Conservation (phyloP, 2,113 vertebrate species). For the Silurus asotus region DNA sequence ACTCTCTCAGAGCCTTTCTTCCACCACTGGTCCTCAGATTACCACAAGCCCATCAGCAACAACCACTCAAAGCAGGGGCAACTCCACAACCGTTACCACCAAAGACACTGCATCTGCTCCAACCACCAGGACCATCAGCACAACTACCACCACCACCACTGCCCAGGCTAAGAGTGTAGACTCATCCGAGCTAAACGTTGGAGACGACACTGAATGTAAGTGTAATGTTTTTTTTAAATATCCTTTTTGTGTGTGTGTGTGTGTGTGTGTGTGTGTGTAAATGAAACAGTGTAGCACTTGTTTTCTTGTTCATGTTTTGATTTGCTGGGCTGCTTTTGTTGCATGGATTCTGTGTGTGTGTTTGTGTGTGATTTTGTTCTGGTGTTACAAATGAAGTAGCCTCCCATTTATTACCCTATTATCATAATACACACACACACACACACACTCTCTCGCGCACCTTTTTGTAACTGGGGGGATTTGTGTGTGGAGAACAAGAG, state of each 20-base stretch:
- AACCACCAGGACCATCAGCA: slow-evolving; percentile 48
- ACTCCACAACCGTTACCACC: slow-evolving; percentile 57
- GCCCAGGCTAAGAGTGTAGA: slow-evolving; percentile 52
- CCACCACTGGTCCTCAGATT: background rate
- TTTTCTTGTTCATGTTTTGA: background rate
- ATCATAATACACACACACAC: slow-evolving; percentile 46
- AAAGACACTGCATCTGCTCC: background rate
- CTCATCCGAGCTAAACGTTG: slow-evolving; percentile 67
- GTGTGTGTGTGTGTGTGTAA: slow-evolving; percentile 45
- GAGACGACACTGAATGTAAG: slow-evolving; percentile 64
- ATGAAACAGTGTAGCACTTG: background rate
- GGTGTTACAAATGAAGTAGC: slow-evolving; percentile 18
- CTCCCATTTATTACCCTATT: slow-evolving; percentile 45
- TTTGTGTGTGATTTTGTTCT: slow-evolving; percentile 14
- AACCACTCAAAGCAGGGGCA: background rate
- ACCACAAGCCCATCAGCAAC: background rate
- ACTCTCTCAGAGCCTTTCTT: background rate
- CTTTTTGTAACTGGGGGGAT: background rate
- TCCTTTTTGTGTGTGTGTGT: no score
- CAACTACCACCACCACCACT: slow-evolving; percentile 49
- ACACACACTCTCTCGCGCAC: slow-evolving; percentile 2
- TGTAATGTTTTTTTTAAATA: background rate
- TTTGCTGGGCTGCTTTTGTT: background rate
- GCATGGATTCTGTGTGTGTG: slow-evolving; percentile 25
- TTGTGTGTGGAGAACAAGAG: slow-evolving; percentile 48